phyloP scores from a whole-genome alignment of 2,113 vertebrate species.

The Australoheros scitulus region DNA sequence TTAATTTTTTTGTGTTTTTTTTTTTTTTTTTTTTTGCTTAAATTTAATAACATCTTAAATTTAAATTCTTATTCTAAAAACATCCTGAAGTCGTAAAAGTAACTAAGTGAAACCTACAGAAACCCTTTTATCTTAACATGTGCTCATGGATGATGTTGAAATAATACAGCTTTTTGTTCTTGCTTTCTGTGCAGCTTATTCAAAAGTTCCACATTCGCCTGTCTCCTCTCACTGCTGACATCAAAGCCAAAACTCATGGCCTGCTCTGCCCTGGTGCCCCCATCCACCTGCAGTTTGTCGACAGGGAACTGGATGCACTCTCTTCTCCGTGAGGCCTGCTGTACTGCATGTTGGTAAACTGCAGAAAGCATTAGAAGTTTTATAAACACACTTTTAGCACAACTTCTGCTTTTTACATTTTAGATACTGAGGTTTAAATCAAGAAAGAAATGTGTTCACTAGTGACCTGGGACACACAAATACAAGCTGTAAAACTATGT shows the following conservation, averaged over 20 bases:
- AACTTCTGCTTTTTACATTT: neutral
- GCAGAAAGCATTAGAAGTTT: neutral
- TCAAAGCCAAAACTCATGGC: conserved; percentile 88
- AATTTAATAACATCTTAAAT: neutral
- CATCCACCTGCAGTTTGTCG: conserved; percentile 85
- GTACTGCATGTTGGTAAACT: conserved; percentile 9
- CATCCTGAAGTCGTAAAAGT: too few species aligned
- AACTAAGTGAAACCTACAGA: neutral
- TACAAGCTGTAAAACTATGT: neutral
- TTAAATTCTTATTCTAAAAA: too few species aligned
- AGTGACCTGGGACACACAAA: neutral
- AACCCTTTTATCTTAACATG: neutral
- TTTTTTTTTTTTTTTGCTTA: too few species aligned
- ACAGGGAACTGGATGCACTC: conserved; percentile 59
- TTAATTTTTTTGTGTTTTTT: too few species aligned
- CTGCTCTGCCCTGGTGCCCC: conserved; percentile 84
- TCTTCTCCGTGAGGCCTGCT: neutral
- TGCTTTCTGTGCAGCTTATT: conserved; percentile 80
- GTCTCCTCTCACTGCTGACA: conserved; percentile 78
- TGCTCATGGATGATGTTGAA: neutral
- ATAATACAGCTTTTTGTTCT: conserved; percentile 22
- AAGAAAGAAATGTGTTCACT: conserved; percentile 30
- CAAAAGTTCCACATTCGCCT: conserved; percentile 86
- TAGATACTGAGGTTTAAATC: conserved; percentile 57
- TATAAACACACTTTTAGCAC: conserved; percentile 30